phyloP scores from a whole-genome alignment of 2,113 vertebrate genomes.

The Craseonycteris thonglongyai region DNA sequence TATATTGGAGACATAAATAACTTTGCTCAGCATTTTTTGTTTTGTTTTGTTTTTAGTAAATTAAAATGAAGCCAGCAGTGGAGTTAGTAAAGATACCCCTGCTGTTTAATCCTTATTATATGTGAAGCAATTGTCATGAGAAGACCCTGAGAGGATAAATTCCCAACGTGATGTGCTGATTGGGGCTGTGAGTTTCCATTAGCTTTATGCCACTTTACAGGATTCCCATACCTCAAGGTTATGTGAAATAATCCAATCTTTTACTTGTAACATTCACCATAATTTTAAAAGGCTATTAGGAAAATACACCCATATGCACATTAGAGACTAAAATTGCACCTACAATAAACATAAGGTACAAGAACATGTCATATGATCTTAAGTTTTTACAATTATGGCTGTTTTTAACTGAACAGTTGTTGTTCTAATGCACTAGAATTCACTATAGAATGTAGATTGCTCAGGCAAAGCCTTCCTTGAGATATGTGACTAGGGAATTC shows the following conservation, averaged over 20 bases:
- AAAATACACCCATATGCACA: not conserved
- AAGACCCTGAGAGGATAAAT: not conserved
- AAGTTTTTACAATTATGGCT: slow-evolving; percentile 63
- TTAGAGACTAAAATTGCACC: slow-evolving; percentile 65
- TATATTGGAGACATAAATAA: not conserved
- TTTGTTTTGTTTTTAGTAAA: not conserved
- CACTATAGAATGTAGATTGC: slow-evolving; percentile 56
- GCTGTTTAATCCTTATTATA: not conserved
- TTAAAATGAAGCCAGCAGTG: not conserved
- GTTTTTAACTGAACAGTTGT: slow-evolving; percentile 70
- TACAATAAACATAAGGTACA: slow-evolving; percentile 63
- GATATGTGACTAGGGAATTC: slow-evolving; percentile 68
- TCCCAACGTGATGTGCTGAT: not conserved
- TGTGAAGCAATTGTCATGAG: not conserved
- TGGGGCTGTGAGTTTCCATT: slow-evolving; percentile 4
- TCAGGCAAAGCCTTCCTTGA: slow-evolving; percentile 65
- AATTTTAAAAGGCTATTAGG: not conserved
- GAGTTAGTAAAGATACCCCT: not conserved
- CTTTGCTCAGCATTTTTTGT: not conserved
- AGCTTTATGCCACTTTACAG: slow-evolving; percentile 5
- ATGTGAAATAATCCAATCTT: not conserved
- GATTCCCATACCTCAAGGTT: not conserved
- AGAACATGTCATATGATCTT: slow-evolving; percentile 46
- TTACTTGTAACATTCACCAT: not conserved
- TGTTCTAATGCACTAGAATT: slow-evolving; percentile 58